Percentiles rank a stretch among this genome's conserved stretches.
Conservation (phyloP, 2,797 vertebrate species). For the Potorous gilbertii region DNA sequence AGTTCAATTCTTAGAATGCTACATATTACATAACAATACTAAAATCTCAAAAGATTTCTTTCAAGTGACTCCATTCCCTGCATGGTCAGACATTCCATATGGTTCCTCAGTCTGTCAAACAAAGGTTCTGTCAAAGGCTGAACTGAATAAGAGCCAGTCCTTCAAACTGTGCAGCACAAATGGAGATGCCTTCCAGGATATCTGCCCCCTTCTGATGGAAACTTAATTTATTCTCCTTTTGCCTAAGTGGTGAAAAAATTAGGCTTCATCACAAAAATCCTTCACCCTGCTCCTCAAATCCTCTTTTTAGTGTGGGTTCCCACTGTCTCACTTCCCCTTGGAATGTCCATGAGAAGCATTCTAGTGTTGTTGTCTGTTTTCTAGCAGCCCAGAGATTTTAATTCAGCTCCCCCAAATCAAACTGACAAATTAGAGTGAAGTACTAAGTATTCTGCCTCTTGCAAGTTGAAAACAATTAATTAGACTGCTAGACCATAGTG, state of each 20-base stretch:
- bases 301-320: no score
- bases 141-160: background rate
- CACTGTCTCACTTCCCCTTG: background rate
- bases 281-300: background rate
- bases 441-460: background rate
- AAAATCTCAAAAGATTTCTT: background rate
- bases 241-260: background rate
- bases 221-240: fast-evolving
- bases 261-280: background rate
- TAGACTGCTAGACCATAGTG: background rate
- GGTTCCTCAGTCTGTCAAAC: background rate
- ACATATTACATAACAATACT: background rate
- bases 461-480: background rate
- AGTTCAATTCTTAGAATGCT: background rate
- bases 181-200: background rate
- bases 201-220: background rate
- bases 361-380: background rate
- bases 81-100: background rate
- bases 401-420: background rate
- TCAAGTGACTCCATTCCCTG: no score
- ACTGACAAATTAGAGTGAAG: background rate
- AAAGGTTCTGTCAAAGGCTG: background rate
- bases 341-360: background rate
- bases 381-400: background rate
- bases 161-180: background rate